phyloP scores from a whole-genome alignment of 2,797 vertebrate genomes.

The Hydrolagus colliei region DNA sequence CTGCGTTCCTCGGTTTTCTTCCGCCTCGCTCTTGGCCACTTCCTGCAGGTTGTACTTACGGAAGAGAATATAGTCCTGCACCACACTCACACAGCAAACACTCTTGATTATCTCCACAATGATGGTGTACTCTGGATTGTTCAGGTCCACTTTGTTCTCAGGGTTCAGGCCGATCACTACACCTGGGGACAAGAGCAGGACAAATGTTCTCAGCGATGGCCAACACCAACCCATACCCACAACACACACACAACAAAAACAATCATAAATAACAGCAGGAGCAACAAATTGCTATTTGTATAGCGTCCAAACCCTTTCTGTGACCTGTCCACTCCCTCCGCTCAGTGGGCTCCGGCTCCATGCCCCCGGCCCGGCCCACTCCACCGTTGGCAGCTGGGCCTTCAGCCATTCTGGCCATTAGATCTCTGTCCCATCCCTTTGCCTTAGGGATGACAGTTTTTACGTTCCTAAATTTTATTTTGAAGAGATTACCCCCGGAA shows the following conservation, averaged over 20 bases:
- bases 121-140: slow-evolving; percentile 78
- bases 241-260: no score
- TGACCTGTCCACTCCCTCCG: no score
- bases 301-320: no score
- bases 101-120: slow-evolving; percentile 88
- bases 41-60: slow-evolving; percentile 93
- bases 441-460: no score
- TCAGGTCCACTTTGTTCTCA: slow-evolving; percentile 87
- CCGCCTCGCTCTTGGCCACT: slow-evolving; percentile 65
- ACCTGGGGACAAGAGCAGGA: slow-evolving; percentile 53
- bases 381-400: no score
- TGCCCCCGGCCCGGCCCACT: no score
- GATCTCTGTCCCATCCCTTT: no score
- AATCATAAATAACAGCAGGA: no score
- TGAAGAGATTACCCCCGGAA: no score
- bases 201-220: background rate
- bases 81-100: slow-evolving; percentile 86
- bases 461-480: no score
- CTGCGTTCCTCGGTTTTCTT: slow-evolving; percentile 8
- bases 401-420: no score
- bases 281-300: no score
- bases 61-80: slow-evolving; percentile 78
- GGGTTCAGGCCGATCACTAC: slow-evolving; percentile 82
- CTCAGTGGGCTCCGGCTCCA: background rate
- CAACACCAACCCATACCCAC: background rate